Evolutionary conservation across 2,113 vertebrate genomes (phyloP), one percentile per base, ranked within the genome.

Genomic region (Nanorana parkeri): DNA sequence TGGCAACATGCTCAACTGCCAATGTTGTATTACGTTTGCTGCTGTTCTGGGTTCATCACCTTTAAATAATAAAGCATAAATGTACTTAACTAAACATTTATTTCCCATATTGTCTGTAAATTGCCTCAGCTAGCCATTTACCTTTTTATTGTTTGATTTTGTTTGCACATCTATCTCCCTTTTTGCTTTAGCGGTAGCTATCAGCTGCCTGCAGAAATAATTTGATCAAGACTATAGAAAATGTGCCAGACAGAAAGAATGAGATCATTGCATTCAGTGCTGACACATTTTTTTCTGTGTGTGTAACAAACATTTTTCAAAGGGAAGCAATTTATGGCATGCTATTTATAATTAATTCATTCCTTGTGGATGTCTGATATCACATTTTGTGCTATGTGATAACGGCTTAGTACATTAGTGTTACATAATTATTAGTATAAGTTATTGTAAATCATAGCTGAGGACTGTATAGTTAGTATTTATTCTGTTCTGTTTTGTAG

Each of bases 121-220:
- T 20, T 55, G 51, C 47, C 52, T 28, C 47, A 71, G 51, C 67
- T 41, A 17, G 67, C 47, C n/a, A 69, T 23, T 71, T 16, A 19
- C 66, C 32, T 71, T 71, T 52, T n/a, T 28, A 47, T 65, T 64
- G 16, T 47, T 19, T 20, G 51, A 3, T 61, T 60, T 75, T 10
- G 4, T 76, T 63, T 61, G 3, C 47, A 19, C 24, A 7, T 19
- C 28, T 51, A 28, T 77, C 32, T 77, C 58, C 13, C 66, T 7
- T 61, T 10, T 69, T 21, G 11, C 65, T 41, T 60, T 36, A 69
- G 47, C 55, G 58, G 64, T 56, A 32, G n/a, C 60, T 69, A 60
- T 80, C 77, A 68, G 29, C 26, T 80, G 67, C 77, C 32, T 58
- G 56, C 77, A 69, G 66, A 69, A 47, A 29, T 80, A 58, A 80